Evolutionary conservation across 2,113 vertebrate genomes (phyloP).

Genomic region (Prionailurus bengalensis): DNA sequence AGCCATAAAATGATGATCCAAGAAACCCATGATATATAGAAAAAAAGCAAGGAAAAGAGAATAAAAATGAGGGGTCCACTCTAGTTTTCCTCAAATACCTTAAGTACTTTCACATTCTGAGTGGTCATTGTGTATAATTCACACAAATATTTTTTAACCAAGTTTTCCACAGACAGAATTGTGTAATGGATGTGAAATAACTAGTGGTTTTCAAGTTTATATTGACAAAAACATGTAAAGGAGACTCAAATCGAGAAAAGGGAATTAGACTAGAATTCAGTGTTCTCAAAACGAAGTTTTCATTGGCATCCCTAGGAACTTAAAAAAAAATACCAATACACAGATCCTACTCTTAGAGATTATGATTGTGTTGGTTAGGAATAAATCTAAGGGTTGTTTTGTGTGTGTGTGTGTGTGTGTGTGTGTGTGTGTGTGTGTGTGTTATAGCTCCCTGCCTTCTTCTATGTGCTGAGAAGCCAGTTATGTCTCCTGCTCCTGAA

Average conservation of each 20-base stretch:
- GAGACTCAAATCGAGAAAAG: background rate
- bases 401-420: no score
- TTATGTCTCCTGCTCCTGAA: background rate
- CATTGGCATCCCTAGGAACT: background rate
- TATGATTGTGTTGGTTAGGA: background rate
- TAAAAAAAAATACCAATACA: background rate
- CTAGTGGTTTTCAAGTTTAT: background rate
- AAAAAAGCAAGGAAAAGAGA: background rate
- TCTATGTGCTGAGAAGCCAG: background rate
- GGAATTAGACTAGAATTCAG: background rate
- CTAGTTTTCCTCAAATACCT: background rate
- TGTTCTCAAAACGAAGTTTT: slow-evolving; percentile 18
- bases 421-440: no score
- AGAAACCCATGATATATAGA: background rate
- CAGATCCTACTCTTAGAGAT: background rate
- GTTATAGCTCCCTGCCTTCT: background rate
- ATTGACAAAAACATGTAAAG: background rate
- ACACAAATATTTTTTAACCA: background rate
- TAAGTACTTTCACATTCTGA: background rate
- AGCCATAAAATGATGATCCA: background rate
- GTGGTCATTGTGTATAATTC: background rate
- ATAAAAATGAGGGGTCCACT: background rate
- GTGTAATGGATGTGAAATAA: background rate
- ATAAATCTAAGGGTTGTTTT: background rate
- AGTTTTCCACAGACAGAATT: background rate